Evolutionary conservation across 2,888 invertebrate species (phyloP), one percentile per base, ranked within the genome.

Genomic region (Phyllotreta striolata): DNA sequence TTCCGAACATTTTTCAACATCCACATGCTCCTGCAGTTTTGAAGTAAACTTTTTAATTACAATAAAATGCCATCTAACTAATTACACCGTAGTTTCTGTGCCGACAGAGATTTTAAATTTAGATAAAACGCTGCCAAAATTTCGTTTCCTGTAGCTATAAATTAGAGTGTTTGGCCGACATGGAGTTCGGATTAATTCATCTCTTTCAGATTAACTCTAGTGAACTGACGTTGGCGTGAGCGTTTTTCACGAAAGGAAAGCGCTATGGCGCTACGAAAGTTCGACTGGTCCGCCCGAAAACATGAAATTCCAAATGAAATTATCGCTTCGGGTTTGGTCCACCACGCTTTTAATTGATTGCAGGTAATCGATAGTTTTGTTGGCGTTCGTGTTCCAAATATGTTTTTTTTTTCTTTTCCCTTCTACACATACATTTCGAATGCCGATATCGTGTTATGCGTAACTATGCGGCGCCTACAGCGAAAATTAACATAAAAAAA

Each of bases 61-160:
- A 77, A 79, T 77, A 76, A 80, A 79, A 79, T 77, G 78, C 78
- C 77, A 79, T 79, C 78, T 74, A 77, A 75, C 79, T 80, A 81
- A 81, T 80, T 81, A 80, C 79, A 77, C 76, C 78, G 77, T 78
- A 77, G 76, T 75, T 76, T 75, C 75, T 72, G 73, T 71, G 76
- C 76, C 76, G 76, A 74, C 77, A 68, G 77, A 80, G 81, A 81
- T 81, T 82, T 81, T 80, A 82, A 81, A 82, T 81, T 81, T 80
- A 81, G 82, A 82, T 81, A 82, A 80, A 80, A 79, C 79, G 77
- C 77, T 81, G 81, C 81, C 82, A 82, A 81, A 81, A 80, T 81
- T 80, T 80, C 79, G 79, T 79, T 79, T 80, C 79, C 80, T 77
- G 72, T 68, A 71, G 75, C 79, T 71, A 80, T 81, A 81, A 81